Base-by-base conservation (phyloP, 2,797 vertebrate genomes). In the Chanos chanos region DNA sequence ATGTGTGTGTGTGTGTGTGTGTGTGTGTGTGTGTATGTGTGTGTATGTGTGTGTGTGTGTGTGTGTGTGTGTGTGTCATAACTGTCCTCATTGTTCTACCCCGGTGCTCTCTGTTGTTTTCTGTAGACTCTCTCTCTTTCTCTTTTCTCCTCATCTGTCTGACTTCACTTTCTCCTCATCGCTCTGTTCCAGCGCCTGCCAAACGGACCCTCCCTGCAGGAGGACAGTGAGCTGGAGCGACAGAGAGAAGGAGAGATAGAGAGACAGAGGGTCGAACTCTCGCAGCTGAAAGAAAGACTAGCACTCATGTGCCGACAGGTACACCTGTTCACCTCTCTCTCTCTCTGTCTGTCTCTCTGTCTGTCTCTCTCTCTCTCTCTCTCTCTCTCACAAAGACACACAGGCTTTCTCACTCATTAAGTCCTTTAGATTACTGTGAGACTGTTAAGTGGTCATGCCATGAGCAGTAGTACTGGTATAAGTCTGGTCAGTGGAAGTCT, bases 291-390 rank as follows among this genome's bases (percentile, higher is more conserved):
- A 40, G 93, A 94, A 73, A 83, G 92, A 39, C 86, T 94, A 71
- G 91, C 90, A 4, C 86, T 90, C 73, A 85, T 94, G 81, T 94
- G 92, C 78, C 86, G 92, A 77, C 92, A 94, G 85, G 91, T 93
- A 77, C n/a, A n/a, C n/a, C n/a, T n/a, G n/a, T n/a, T n/a, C n/a
- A n/a, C n/a, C n/a, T n/a, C n/a, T n/a, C n/a, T n/a, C n/a, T n/a
- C n/a, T n/a, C n/a, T n/a, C n/a, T n/a, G n/a, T n/a, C n/a, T n/a
- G n/a, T n/a, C n/a, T n/a, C n/a, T n/a, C n/a, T n/a, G n/a, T n/a
- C n/a, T n/a, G n/a, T n/a, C n/a, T n/a, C n/a, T n/a, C n/a, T n/a
- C n/a, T n/a, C n/a, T n/a, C n/a, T n/a, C n/a, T n/a, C n/a, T n/a
- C n/a, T n/a, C n/a, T n/a, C n/a, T n/a, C n/a, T n/a, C n/a, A n/a